These are phyloP conservation scores for Cotesia chilonis DNA, from an alignment of 1,140 invertebrate species.

Conservation along the genomic window DNA sequence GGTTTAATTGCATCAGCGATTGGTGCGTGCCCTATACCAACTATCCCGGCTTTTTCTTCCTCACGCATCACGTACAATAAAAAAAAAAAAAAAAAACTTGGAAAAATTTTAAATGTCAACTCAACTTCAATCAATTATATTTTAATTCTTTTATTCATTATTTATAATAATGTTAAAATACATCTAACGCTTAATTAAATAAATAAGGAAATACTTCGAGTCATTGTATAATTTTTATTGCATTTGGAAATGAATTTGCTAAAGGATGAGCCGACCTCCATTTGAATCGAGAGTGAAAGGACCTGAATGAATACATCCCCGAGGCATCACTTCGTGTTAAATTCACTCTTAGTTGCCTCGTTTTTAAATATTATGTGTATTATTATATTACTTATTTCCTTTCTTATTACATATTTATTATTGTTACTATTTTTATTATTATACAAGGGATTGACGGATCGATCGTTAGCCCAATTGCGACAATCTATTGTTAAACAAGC, in stretches of 20 bases:
- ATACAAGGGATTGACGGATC: no score
- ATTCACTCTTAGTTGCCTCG: neutral
- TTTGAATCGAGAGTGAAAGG: constrained; percentile 40
- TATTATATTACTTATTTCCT: constrained; percentile 2
- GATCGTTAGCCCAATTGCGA: no score
- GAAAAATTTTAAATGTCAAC: no score
- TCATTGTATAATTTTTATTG: neutral
- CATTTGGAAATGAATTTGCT: constrained; percentile 28
- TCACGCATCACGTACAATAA: no score
- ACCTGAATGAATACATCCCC: constrained; percentile 11
- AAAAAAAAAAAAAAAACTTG: no score
- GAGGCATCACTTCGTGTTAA: constrained; percentile 10
- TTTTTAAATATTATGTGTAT: neutral
- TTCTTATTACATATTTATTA: no score
- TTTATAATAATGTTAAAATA: no score
- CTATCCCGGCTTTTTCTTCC: constrained; percentile 1
- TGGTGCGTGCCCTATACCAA: neutral
- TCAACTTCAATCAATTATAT: no score
- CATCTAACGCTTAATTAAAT: no score
- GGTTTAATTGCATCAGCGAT: neutral
- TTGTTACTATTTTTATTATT: no score
- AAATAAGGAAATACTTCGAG: neutral
- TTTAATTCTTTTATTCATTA: no score
- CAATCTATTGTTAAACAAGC: no score
- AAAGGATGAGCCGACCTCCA: constrained; percentile 37